Evolutionary conservation across 2,797 vertebrate genomes (phyloP), one percentile per base, ranked within the genome.

Genomic region (Phoebastria nigripes): DNA sequence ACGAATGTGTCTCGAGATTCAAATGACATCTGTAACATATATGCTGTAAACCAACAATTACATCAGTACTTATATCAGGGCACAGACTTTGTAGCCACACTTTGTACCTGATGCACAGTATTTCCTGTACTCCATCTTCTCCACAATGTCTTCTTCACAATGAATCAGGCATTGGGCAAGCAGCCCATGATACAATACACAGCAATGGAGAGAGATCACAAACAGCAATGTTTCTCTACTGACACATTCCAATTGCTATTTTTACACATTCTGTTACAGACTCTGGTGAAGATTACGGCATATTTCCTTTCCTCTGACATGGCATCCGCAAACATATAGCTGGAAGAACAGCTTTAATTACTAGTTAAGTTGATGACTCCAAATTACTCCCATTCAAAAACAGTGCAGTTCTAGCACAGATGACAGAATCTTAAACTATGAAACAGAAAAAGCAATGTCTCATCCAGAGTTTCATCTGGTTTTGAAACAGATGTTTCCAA

Each of bases 291-390:
- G 58, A 96, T 65, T 49, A 92, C 4, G 8, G 28, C 28, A 4
- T 49, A 87, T 67, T 87, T 92, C 20, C 7, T 72, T 93, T 87
- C 46, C 49, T 86, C 86, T 90, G 70, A 93, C 83, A 93, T 8
- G 20, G 73, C 54, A 96, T 69, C 46, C 0, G 0, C 62, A 95
- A 92, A 90, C 29, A 93, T 62, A 46, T 65, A 93, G 46, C 80
- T 90, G 39, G 46, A 96, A 90, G 49, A 96, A 90, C 28, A 67
- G 29, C 42, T 84, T 80, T 69, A 94, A 96, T 90, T 90, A 77
- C 31, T 82, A 73, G 66, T 79, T 81, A 87, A 90, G 19, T 35
- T 87, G 63, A 82, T 80, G 37, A 77, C 59, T 92, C 39, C 52
- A 82, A 84, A 93, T 77, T 85, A 54, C 41, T 78, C 56, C 83